phyloP scores from a whole-genome alignment of 2,113 vertebrate species.

The Gnathonemus echidnorhynchus region DNA sequence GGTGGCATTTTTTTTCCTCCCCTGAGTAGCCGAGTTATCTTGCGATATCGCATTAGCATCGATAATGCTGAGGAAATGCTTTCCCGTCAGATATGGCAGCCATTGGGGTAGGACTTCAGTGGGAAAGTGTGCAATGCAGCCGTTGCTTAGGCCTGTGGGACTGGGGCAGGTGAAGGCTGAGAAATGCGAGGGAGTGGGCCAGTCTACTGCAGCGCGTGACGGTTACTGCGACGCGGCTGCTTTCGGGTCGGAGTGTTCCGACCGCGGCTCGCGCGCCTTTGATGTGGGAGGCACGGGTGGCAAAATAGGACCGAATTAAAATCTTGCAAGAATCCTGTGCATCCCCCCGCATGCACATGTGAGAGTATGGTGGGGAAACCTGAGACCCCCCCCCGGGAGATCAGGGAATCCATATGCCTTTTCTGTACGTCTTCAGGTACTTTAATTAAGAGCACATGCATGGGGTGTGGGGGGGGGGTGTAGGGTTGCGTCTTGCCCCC shows the following conservation, averaged over 20 bases:
- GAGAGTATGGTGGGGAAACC: not conserved
- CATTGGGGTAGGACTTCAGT: not conserved
- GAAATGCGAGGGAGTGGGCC: not conserved
- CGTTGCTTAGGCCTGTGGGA: not conserved
- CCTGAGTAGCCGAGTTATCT: not conserved
- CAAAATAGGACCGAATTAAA: not conserved
- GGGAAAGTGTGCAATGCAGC: not conserved
- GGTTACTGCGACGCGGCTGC: not conserved
- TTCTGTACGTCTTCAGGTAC: not conserved
- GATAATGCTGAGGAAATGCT: not conserved
- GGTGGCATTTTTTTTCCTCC: not conserved
- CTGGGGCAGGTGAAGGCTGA: not conserved
- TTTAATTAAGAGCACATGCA: constrained; percentile 10
- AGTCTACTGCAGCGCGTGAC: not conserved
- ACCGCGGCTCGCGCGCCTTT: not conserved
- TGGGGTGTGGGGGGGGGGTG: no score
- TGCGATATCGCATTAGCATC: not conserved
- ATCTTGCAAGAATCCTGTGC: not conserved
- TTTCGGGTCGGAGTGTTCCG: not conserved
- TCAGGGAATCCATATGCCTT: not conserved
- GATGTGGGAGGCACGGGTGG: not conserved
- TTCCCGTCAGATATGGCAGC: not conserved
- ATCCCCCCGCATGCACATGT: not conserved
- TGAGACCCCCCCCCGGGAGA: not conserved
- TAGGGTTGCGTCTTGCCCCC: not conserved